Evolutionary conservation across 2,888 invertebrate species (phyloP).

Genomic region (Punctoribates punctum): DNA sequence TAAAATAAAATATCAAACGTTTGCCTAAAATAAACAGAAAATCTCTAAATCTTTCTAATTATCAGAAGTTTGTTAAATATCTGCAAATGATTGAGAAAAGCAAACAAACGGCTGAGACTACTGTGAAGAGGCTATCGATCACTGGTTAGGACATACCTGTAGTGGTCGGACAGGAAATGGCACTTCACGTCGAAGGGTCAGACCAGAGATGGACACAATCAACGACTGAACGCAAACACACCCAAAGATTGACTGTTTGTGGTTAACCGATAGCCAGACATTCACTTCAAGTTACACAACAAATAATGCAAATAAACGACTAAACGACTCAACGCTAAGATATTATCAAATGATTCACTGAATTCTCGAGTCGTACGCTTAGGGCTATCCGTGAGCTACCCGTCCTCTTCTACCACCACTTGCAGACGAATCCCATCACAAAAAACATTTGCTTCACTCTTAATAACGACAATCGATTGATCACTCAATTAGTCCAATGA

Average conservation of each 20-base stretch:
- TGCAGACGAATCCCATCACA: not conserved
- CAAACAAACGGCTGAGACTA: not conserved
- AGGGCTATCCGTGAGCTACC: conserved; percentile 2
- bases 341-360: conserved; percentile 3
- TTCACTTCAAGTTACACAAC: conserved; percentile 6
- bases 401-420: not conserved
- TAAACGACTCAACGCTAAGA: not conserved
- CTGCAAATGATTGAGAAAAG: not conserved
- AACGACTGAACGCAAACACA: not conserved
- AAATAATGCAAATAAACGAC: conserved; percentile 11
- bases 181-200: conserved; percentile 11
- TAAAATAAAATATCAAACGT: not conserved
- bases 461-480: no score
- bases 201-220: not conserved
- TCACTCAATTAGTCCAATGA: no score
- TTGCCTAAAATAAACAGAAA: not conserved
- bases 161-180: conserved; percentile 8
- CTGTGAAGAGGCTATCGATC: not conserved
- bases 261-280: not conserved
- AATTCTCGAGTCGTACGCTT: conserved; percentile 6
- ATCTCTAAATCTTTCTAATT: not conserved
- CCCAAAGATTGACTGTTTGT: not conserved
- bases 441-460: not conserved
- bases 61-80: not conserved
- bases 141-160: conserved; percentile 5